Percentiles rank a stretch among this genome's conserved stretches.
Conservation (phyloP, 1,140 invertebrate genomes). For the Homarus americanus region DNA sequence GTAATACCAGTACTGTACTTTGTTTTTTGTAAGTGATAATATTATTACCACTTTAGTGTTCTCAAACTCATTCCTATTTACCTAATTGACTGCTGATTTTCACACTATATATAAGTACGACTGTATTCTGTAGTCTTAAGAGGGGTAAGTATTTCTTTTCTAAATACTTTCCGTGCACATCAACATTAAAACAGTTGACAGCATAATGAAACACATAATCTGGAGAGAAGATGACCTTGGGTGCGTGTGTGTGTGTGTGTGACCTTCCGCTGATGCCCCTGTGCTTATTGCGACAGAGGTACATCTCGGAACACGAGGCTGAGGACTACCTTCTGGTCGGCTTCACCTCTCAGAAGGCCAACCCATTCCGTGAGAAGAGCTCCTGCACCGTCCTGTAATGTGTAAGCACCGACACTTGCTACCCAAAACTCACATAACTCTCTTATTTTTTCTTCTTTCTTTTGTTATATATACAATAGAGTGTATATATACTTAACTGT, state of each 20-base stretch:
- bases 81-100: no score
- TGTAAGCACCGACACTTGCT: conserved; percentile 36
- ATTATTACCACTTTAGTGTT: no score
- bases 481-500: not conserved
- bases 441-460: not conserved
- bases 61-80: no score
- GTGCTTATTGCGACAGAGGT: conserved; percentile 81
- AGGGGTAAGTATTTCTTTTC: not conserved
- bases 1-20: no score
- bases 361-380: conserved; percentile 95
- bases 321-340: conserved; percentile 96
- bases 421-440: not conserved
- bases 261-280: conserved; percentile 14
- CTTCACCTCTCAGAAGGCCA: conserved; percentile 96
- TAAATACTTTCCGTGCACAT: conserved; percentile 7
- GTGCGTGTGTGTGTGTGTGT: not conserved
- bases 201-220: conserved; percentile 6
- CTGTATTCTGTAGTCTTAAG: not conserved
- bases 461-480: not conserved
- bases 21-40: no score
- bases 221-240: conserved; percentile 3
- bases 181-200: not conserved
- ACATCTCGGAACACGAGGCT: conserved; percentile 93
- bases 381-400: conserved; percentile 72
- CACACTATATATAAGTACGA: no score